Percentiles rank a stretch among this genome's conserved stretches.
Evolutionary conservation across 2,113 vertebrate genomes (phyloP).

Genomic region (Thalassoma bifasciatum): DNA sequence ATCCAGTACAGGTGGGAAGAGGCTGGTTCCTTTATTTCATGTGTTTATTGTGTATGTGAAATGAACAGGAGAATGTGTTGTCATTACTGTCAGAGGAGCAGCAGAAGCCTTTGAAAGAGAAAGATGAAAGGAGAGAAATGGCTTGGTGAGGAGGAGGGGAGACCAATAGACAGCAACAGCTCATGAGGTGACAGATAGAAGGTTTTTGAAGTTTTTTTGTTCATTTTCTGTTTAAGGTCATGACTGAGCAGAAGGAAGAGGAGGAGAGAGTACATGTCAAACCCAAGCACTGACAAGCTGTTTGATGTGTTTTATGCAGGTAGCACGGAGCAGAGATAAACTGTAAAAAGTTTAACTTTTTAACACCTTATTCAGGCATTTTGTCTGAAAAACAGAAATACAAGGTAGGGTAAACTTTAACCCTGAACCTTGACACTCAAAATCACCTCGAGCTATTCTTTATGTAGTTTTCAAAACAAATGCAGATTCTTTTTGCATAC

Average conservation of each 20-base stretch:
- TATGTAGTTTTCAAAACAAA: no score
- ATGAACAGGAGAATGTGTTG: constrained; percentile 56
- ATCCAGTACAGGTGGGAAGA: constrained; percentile 63
- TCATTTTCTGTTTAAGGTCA: constrained; percentile 53
- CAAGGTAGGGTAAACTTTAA: not conserved
- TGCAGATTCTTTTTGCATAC: no score
- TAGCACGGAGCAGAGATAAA: constrained; percentile 1
- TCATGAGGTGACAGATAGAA: constrained; percentile 45
- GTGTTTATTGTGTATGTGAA: constrained; percentile 57
- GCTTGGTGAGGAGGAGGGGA: constrained; percentile 31
- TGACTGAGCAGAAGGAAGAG: constrained; percentile 33
- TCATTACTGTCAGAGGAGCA: constrained; percentile 57
- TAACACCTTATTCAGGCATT: not conserved
- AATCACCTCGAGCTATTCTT: no score
- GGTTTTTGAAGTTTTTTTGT: constrained; percentile 53
- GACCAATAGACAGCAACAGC: constrained; percentile 36
- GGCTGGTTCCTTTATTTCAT: not conserved
- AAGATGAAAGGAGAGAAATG: constrained; percentile 72
- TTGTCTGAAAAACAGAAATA: not conserved
- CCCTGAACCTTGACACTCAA: no score
- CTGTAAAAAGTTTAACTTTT: not conserved
- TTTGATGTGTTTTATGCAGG: constrained; percentile 52
- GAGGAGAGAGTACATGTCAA: constrained; percentile 19
- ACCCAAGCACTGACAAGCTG: constrained; percentile 31
- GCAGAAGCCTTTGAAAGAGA: constrained; percentile 59